Conservation (phyloP, 2,888 invertebrate species). For the Timandra comae region DNA sequence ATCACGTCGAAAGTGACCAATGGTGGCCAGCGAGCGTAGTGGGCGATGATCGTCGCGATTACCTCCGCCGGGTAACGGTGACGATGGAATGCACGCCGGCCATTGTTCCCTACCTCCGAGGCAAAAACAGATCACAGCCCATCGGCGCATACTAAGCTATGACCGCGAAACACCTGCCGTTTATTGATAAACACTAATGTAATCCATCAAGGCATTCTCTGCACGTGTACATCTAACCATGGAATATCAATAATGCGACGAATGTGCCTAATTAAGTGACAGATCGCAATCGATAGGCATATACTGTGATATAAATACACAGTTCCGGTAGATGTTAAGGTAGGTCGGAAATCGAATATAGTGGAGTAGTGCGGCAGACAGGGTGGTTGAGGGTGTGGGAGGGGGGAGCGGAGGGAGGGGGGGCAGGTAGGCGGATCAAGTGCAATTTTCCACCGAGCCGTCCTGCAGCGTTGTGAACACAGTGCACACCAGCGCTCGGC, state of each 20-base stretch:
- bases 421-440: constrained; percentile 36
- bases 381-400: constrained; percentile 22
- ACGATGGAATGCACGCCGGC: constrained; percentile 60
- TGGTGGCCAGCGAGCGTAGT: constrained; percentile 17
- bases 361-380: constrained; percentile 32
- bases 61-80: constrained; percentile 60
- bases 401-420: constrained; percentile 17
- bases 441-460: constrained; percentile 58
- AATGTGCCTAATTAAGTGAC: background rate
- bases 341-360: constrained; percentile 46
- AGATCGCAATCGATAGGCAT: constrained; percentile 1
- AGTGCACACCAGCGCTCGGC: constrained; percentile 23
- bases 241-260: too few species aligned
- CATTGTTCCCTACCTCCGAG: constrained; percentile 55
- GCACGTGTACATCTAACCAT: too few species aligned
- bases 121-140: constrained; percentile 57
- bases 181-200: constrained; percentile 20
- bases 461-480: constrained; percentile 23
- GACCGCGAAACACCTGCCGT: constrained; percentile 42
- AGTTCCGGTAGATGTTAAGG: constrained; percentile 31
- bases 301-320: too few species aligned
- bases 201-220: too few species aligned
- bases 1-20: constrained; percentile 20
- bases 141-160: constrained; percentile 48
- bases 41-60: constrained; percentile 49